Conservation (phyloP, 2,113 vertebrate genomes). For the Toxotes jaculatrix region DNA sequence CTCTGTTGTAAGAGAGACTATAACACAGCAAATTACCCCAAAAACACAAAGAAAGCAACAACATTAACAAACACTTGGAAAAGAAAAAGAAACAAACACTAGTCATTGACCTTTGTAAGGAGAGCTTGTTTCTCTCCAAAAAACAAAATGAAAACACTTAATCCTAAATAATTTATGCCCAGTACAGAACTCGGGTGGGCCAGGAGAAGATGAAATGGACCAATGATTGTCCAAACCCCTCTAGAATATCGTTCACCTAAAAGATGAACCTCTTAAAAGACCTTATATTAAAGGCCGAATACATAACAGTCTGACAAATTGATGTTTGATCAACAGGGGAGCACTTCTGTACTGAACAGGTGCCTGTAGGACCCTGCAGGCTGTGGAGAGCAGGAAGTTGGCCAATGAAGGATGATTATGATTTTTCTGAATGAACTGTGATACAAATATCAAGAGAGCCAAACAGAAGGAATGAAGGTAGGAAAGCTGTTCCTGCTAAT, state of each 20-base stretch:
- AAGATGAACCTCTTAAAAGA: conserved; percentile 28
- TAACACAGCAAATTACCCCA: conserved; percentile 75
- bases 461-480: neutral
- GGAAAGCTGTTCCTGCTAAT: conserved; percentile 1
- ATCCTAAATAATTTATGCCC: conserved; percentile 16
- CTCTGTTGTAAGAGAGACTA: conserved; percentile 66
- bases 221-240: conserved; percentile 3
- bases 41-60: conserved; percentile 78
- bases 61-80: conserved; percentile 62
- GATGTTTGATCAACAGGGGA: conserved; percentile 5
- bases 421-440: neutral
- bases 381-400: conserved; percentile 6
- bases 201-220: conserved; percentile 45
- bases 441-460: neutral
- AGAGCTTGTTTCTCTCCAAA: conserved; percentile 50
- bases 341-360: conserved; percentile 9
- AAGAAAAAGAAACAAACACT: conserved; percentile 68
- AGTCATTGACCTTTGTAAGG: conserved; percentile 58
- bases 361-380: neutral
- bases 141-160: conserved; percentile 28
- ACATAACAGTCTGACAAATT: conserved; percentile 9
- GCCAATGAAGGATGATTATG: neutral
- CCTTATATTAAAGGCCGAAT: conserved; percentile 15
- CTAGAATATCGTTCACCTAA: neutral
- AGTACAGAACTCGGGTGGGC: neutral